phyloP scores from a whole-genome alignment of 2,797 vertebrate genomes.

The Pagetopsis macropterus region DNA sequence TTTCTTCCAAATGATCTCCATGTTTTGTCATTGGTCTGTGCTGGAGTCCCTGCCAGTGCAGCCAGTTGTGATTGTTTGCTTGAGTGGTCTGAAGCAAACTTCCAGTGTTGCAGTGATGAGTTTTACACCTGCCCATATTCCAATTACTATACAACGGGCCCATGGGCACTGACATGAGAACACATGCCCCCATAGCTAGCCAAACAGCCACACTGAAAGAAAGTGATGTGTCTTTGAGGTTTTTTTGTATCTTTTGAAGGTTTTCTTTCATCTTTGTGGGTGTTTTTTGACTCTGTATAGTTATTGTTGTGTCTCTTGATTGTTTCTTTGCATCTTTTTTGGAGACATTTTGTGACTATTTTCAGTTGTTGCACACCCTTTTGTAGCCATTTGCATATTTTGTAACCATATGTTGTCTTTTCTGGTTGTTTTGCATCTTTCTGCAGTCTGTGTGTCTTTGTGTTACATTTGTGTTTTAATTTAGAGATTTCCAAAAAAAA shows the following conservation, averaged over 20 bases:
- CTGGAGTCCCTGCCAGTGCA: slow-evolving; percentile 38
- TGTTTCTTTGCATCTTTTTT: background rate
- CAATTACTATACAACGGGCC: background rate
- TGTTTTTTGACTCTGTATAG: background rate
- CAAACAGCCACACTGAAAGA: too few relatives aligned
- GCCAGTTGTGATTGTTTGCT: slow-evolving; percentile 52
- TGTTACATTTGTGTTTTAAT: background rate
- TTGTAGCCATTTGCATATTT: background rate
- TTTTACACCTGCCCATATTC: slow-evolving; percentile 21
- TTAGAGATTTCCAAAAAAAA: too few relatives aligned
- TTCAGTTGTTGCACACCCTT: background rate
- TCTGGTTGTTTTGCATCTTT: background rate
- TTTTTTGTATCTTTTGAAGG: too few relatives aligned
- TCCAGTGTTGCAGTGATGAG: slow-evolving; percentile 28
- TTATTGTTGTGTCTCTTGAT: background rate
- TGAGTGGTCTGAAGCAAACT: slow-evolving; percentile 28
- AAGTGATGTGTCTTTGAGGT: too few relatives aligned
- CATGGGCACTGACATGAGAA: background rate
- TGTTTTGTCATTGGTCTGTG: slow-evolving; percentile 50
- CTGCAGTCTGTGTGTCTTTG: background rate
- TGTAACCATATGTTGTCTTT: background rate
- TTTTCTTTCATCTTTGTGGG: background rate
- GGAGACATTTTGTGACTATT: background rate
- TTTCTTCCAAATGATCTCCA: slow-evolving; percentile 59
- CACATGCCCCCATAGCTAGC: background rate